These are phyloP conservation scores for Microcaecilia unicolor DNA, from an alignment of 2,797 vertebrate genomes.

Conservation along the genomic window DNA sequence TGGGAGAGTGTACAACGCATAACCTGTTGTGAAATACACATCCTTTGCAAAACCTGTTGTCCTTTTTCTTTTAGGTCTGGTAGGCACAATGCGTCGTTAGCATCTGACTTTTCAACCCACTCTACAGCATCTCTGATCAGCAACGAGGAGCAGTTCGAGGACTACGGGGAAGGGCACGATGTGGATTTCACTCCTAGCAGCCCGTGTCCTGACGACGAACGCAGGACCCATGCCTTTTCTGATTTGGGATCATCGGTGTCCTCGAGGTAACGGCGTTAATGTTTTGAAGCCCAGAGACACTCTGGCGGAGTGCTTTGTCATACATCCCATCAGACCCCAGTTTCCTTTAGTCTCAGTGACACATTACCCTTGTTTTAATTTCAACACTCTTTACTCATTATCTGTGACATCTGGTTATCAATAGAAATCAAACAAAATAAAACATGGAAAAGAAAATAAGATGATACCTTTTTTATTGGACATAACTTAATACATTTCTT, in stretches of 20 bases:
- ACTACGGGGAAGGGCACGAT: conserved; percentile 90
- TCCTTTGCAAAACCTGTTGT: conserved; percentile 12
- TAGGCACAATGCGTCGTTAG: conserved; percentile 68
- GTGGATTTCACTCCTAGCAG: conserved; percentile 83
- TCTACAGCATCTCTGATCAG: conserved; percentile 79
- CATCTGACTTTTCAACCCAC: conserved; percentile 79
- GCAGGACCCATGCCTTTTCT: conserved; percentile 77
- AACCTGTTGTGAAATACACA: conserved; percentile 2
- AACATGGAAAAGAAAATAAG: too few species aligned
- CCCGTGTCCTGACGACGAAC: conserved; percentile 82
- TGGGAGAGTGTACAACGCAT: too few species aligned
- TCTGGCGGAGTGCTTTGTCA: too few species aligned
- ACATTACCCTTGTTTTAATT: too few species aligned
- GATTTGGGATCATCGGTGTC: conserved; percentile 91
- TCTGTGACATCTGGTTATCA: too few species aligned
- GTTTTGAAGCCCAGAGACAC: neutral
- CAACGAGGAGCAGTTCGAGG: conserved; percentile 96
- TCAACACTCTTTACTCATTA: too few species aligned
- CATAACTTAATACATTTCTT: too few species aligned
- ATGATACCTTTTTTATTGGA: too few species aligned
- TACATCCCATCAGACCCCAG: too few species aligned
- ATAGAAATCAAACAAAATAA: too few species aligned
- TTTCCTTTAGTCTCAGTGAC: too few species aligned
- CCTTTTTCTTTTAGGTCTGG: conserved; percentile 55
- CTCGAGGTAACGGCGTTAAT: conserved; percentile 66